A percentile compares a stretch with the other conserved stretches of the same genome.
Evolutionary conservation across 2,113 vertebrate species (phyloP).

Genomic region (Albula glossodonta): DNA sequence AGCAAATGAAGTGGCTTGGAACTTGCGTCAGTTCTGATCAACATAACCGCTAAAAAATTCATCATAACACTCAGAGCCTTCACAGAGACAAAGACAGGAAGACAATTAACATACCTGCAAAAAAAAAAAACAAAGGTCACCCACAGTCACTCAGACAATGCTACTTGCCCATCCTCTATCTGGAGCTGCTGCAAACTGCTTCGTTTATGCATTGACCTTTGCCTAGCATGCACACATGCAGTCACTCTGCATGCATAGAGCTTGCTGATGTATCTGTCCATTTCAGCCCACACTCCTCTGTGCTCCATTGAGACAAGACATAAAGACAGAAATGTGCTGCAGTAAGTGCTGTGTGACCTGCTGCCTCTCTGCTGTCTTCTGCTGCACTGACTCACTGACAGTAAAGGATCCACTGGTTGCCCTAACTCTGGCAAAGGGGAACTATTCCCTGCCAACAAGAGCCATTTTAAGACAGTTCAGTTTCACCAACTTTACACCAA

Average conservation of each 20-base stretch:
- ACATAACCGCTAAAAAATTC: neutral
- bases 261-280: neutral
- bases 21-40: neutral
- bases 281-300: neutral
- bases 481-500: neutral
- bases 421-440: neutral
- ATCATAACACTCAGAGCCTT: neutral
- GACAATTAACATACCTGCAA: neutral
- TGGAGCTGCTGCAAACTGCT: neutral
- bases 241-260: neutral
- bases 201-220: neutral
- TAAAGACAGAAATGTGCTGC: neutral
- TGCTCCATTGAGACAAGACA: neutral
- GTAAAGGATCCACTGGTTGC: neutral
- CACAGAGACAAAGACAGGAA: neutral
- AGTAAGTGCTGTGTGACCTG: neutral
- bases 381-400: neutral
- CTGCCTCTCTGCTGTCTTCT: neutral
- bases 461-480: neutral
- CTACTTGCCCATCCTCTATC: neutral
- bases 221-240: neutral
- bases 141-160: neutral
- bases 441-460: no score
- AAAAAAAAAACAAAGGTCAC: neutral
- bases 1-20: constrained; percentile 3